Conservation (phyloP, 2,888 invertebrate genomes). For the Drosophila gaucha region DNA sequence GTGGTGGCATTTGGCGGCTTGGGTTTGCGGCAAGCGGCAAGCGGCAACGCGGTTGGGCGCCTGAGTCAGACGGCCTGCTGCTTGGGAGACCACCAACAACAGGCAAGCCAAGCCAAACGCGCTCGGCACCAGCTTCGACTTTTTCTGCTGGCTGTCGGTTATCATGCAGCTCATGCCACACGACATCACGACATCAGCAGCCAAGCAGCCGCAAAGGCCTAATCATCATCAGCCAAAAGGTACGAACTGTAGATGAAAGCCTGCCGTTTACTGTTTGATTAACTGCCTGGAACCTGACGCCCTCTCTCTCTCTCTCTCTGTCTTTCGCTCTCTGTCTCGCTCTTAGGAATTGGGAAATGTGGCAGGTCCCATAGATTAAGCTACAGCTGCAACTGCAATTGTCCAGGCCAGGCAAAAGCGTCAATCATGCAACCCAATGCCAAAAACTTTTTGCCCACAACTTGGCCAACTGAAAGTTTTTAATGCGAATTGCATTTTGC, state of each 20-base stretch:
- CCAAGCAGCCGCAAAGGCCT: conserved; percentile 33
- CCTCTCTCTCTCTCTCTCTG: neutral
- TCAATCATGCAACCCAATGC: conserved; percentile 47
- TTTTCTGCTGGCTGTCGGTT: conserved; percentile 15
- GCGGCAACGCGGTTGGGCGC: conserved; percentile 58
- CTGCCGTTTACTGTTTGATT: conserved; percentile 71
- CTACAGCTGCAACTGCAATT: conserved; percentile 37
- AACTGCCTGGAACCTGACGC: conserved; percentile 39
- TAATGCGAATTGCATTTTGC: conserved; percentile 71
- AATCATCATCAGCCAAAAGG: conserved; percentile 49
- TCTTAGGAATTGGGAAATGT: conserved; percentile 2
- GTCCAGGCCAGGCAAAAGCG: conserved; percentile 34
- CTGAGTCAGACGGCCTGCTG: conserved; percentile 31
- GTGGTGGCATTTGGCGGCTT: conserved; percentile 77
- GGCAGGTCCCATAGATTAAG: conserved; percentile 15
- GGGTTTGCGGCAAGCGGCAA: conserved; percentile 54
- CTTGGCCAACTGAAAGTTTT: conserved; percentile 55
- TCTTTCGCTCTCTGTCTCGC: no score
- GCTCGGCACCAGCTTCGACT: conserved; percentile 40
- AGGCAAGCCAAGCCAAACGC: conserved; percentile 16
- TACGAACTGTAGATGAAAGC: conserved; percentile 36
- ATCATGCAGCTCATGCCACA: conserved; percentile 26
- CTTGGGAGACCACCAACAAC: conserved; percentile 14
- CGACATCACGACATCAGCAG: neutral
- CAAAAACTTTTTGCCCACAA: conserved; percentile 39